These are phyloP conservation scores for Epinotia bilunana DNA, from an alignment of 2,888 invertebrate genomes.

Conservation along the genomic window DNA sequence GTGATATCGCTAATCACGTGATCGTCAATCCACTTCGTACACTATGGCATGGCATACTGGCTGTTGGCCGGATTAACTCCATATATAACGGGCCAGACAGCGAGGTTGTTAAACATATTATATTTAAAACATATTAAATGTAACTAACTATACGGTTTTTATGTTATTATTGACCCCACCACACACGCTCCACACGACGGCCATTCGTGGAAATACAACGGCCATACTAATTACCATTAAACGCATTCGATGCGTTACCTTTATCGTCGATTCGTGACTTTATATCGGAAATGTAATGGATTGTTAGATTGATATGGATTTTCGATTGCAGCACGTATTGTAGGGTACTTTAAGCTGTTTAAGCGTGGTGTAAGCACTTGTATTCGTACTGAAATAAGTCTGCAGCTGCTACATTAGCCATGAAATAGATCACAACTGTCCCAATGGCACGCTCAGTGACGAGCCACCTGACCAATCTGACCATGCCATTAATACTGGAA, in stretches of 20 bases:
- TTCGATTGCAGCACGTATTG: not conserved
- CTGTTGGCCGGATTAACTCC: no score
- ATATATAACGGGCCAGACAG: not conserved
- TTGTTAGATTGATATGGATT: slow-evolving; percentile 30
- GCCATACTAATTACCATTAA: slow-evolving; percentile 69
- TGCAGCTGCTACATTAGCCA: not conserved
- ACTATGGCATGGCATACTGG: no score
- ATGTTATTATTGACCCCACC: slow-evolving; percentile 48
- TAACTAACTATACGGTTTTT: not conserved
- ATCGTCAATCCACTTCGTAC: no score
- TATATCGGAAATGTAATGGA: slow-evolving; percentile 22
- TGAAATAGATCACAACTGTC: no score
- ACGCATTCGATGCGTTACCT: slow-evolving; percentile 68
- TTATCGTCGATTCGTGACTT: slow-evolving; percentile 41
- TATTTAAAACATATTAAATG: not conserved
- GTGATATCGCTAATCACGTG: not conserved
- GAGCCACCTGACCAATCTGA: no score
- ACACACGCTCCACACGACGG: slow-evolving; percentile 63
- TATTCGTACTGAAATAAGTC: not conserved
- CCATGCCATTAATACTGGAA: no score
- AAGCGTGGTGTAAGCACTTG: not conserved
- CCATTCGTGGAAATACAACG: slow-evolving; percentile 55
- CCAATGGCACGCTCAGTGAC: no score
- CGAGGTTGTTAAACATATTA: not conserved
- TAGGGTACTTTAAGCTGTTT: not conserved